Evolutionary conservation across 1,140 invertebrate species (phyloP).

Genomic region (Drosophila micromelanica): DNA sequence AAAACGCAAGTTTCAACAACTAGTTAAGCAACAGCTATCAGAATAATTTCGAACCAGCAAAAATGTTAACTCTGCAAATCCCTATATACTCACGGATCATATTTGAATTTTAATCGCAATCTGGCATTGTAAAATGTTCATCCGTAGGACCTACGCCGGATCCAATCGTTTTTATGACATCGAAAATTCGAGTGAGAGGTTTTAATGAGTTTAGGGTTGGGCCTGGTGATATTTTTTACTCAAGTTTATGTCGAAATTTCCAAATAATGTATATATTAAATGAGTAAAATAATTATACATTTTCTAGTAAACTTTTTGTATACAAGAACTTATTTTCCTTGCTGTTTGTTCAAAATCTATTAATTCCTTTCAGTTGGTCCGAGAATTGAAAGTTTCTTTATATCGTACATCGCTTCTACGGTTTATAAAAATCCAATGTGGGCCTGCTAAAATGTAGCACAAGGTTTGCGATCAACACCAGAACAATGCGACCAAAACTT

Average conservation of each 20-base stretch:
- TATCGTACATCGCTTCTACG: background rate
- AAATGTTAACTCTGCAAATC: background rate
- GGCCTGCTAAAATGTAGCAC: constrained; percentile 55
- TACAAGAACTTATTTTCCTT: background rate
- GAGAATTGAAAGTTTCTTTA: constrained; percentile 19
- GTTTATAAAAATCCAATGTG: constrained; percentile 33
- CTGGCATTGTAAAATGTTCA: background rate
- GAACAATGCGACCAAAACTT: constrained; percentile 47
- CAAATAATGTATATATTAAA: background rate
- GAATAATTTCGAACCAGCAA: background rate
- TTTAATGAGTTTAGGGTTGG: background rate
- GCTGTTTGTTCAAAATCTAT: background rate
- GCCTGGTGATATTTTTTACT: background rate
- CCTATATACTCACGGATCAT: background rate
- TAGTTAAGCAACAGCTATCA: no score
- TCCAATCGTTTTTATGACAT: background rate
- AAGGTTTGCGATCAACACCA: constrained; percentile 43
- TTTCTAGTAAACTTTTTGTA: background rate
- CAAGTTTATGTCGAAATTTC: background rate
- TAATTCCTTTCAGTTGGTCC: background rate
- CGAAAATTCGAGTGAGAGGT: constrained; percentile 1
- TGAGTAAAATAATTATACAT: background rate
- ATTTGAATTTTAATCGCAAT: background rate
- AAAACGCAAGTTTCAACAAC: constrained; percentile 2
- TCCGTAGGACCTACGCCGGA: background rate